Conservation (phyloP, 2,797 vertebrate species). For the Threskiornis aethiopicus region DNA sequence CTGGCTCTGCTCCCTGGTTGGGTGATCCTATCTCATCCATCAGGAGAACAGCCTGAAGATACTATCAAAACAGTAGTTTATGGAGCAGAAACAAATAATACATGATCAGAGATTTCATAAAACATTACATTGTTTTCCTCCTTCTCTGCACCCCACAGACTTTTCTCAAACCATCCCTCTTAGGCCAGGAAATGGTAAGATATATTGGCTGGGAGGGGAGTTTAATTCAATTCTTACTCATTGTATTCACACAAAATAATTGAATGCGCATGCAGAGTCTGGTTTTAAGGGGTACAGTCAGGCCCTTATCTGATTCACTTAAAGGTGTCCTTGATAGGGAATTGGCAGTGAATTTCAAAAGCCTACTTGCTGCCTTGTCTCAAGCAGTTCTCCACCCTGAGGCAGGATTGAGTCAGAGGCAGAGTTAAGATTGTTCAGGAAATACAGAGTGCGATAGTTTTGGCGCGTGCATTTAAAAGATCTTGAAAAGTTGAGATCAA, state of each 20-base stretch:
- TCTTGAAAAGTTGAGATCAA: not conserved
- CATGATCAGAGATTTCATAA: not conserved
- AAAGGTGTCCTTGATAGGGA: not conserved
- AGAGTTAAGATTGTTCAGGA: not conserved
- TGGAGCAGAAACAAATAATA: not conserved
- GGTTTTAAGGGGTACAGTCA: not conserved
- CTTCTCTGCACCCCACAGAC: not conserved
- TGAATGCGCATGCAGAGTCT: not conserved
- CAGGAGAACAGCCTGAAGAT: not conserved
- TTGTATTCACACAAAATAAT: not conserved
- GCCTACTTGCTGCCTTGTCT: not conserved
- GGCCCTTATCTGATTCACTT: constrained; percentile 18
- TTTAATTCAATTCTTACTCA: not conserved
- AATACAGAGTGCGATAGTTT: not conserved
- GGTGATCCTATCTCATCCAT: not conserved
- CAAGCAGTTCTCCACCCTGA: not conserved
- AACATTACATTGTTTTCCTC: not conserved
- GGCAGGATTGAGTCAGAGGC: not conserved
- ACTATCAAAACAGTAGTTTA: not conserved
- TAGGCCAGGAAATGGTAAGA: not conserved
- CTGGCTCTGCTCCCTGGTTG: not conserved
- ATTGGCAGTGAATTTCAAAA: constrained; percentile 1
- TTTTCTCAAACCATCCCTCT: not conserved
- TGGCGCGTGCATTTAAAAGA: not conserved
- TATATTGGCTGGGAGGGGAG: not conserved